Base-by-base conservation (phyloP, 2,113 vertebrate species). In the Cyphomyrus plagiostoma region DNA sequence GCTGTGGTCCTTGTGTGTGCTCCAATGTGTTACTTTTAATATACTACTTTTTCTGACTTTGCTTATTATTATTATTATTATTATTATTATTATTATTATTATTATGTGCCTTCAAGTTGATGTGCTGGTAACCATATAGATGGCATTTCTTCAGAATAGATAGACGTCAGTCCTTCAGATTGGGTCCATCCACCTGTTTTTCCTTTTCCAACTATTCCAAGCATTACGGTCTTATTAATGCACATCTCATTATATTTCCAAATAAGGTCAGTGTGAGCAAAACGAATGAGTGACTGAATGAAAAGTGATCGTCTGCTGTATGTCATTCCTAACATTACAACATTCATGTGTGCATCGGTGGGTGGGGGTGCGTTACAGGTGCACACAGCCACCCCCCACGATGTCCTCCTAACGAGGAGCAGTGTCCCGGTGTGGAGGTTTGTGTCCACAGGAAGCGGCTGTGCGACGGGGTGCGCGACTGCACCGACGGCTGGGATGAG, bases 401-500 rank as follows among this genome's bases (percentile, higher is more conserved):
- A 3, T 99, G 98, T 93, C 98, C 98, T 4, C 96, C 98, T 0
- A 98, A 99, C 0, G 97, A 99, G 89, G 96, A 97, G 94, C 97
- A 97, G 92, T 99, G 98, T 93, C 96, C 97, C 92, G 98, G 98
- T 89, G 97, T 98, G 0, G 98, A 99, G 90, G 92, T 98, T 2
- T 99, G 98, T 92, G 95, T 99, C 39, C 97, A 94, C 93, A 98
- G 99, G 97, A 96, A 96, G 93, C 98, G 97, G 56, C 96, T 99
- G 89, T 99, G 98, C 94, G 97, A 99, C 0, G 97, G 97, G 0
- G 91, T 94, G 49, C 94, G 96, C 0, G 98, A 99, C 96, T 99
- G 98, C 89, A 91, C 95, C 0, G 98, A 99, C 0, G 97, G 97
- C 91, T 98, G 97, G 0, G 98, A 99, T 0, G 98, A 99, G 93